Conservation (phyloP, 2,113 vertebrate species). For the Salvelinus namaycush region DNA sequence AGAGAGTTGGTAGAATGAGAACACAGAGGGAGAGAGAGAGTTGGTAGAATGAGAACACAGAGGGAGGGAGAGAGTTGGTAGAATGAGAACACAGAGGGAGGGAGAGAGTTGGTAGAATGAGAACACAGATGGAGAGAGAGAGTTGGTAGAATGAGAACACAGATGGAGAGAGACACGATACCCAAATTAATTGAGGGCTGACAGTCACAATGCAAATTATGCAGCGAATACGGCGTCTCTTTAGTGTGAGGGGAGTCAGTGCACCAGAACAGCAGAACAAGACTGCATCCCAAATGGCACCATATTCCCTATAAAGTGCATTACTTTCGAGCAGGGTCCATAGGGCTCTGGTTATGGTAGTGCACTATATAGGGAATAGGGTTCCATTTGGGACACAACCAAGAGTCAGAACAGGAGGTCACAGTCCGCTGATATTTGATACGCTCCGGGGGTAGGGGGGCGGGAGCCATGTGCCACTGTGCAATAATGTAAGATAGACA, state of each 20-base stretch:
- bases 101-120: too few species aligned
- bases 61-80: neutral
- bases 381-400: neutral
- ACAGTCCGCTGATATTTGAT: constrained; percentile 22
- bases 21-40: neutral
- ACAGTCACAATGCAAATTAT: constrained; percentile 70
- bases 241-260: constrained; percentile 54
- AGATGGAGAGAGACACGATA: constrained; percentile 53
- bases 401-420: constrained; percentile 28
- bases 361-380: too few species aligned
- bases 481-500: neutral
- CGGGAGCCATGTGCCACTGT: constrained; percentile 17
- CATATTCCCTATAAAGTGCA: too few species aligned
- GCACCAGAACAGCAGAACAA: constrained; percentile 52
- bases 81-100: too few species aligned
- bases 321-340: too few species aligned
- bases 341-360: too few species aligned
- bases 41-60: neutral
- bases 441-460: neutral
- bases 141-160: neutral
- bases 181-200: constrained; percentile 71
- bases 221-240: constrained; percentile 63
- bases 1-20: neutral
- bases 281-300: too few species aligned
- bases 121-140: neutral